Base-by-base conservation (phyloP, 30 jellyfish, hydroid and myxozoan species). In the Cassiopea andromeda region DNA sequence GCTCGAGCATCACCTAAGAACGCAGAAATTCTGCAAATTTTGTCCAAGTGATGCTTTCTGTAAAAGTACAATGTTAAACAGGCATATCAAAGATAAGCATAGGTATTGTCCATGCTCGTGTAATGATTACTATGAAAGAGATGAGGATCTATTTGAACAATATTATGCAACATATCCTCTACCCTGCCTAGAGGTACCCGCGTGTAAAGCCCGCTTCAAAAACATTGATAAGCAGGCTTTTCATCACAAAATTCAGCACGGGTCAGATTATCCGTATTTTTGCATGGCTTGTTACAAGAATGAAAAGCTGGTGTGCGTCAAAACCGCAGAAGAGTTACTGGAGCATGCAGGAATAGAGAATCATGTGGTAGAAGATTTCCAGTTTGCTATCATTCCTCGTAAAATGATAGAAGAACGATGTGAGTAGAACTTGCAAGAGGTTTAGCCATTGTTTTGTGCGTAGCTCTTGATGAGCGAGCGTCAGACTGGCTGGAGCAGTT, bases 101-200 rank as follows among this genome's bases (percentile, higher is more conserved):
- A 84, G 80, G 45, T 94, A 80, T 17, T 94, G 98, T 74, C 89
- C 92, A 1, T 94, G 98, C 50, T 82, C 97, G 44, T 94, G 98
- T 64, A 50, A 66, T 1, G 93, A 88, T 1, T 94, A 85, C 77
- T 94, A 85, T 81, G 87, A 88, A 44, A 81, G 91, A 59, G 85
- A 83, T 6, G 98, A 94, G 16, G 98, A 90, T 46, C 81, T 94
- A 15, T 77, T 94, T 45, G 95, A 90, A 77, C 98, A 94, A 46
- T 94, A 90, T 80, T 85, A 96, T 48, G 89, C 94, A 38, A 73
- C 64, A 44, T 90, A 85, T 59, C 98, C 98, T 17, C 61, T 94
- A 90, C 97, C 98, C 2, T 94, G 98, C 69, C 87, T 94, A 66
- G 98, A 94, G 67, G 97, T 78, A 46, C 97, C 97, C 60, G 89